Evolutionary conservation across 2,797 vertebrate species (phyloP), one percentile per base, ranked within the genome.

Genomic region (Syndactyla subalaris): DNA sequence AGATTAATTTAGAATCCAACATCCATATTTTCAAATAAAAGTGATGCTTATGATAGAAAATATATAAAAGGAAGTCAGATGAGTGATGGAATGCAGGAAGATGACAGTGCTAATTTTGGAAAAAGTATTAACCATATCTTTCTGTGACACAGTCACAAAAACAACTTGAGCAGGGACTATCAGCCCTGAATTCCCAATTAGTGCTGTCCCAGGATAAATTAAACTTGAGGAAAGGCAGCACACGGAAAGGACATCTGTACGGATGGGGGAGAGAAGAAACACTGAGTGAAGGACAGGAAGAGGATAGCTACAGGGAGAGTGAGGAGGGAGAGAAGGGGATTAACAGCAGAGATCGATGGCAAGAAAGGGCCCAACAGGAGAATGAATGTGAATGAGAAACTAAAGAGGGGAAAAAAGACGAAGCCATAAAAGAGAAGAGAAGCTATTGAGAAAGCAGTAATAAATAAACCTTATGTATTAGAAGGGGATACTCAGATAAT

Each of bases 11-110:
- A 74, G 80, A 94, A 83, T 39, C 76, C 68, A 84, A 88, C 45
- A 90, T 48, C 36, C 73, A 63, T 84, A 89, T 80, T 94, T 89
- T 89, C 79, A 91, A 95, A 87, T 76, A 85, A 77, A 84, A 92
- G 52, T 41, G 46, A 66, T 74, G 65, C 14, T 59, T 3, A 10
- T 14, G 14, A 61, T 65, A 54, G 27, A 24, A 96, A 79, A 89
- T 58, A 26, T 8, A 92, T n/a, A 67, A 90, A 80, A 83, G 52
- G 41, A 88, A 84, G 49, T 7, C 67, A 89, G 55, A 86, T 62
- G 49, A 95, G 16, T 70, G 74, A 65, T 71, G 22, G 34, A 90
- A 82, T 22, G 84, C 8, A 79, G 39, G 24, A 82, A 92, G 81
- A 79, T 27, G 21, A 75, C 34, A 36, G 41, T 48, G 43, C 12